phyloP scores from a whole-genome alignment of 2,888 invertebrate genomes.

The Julus scanicus region DNA sequence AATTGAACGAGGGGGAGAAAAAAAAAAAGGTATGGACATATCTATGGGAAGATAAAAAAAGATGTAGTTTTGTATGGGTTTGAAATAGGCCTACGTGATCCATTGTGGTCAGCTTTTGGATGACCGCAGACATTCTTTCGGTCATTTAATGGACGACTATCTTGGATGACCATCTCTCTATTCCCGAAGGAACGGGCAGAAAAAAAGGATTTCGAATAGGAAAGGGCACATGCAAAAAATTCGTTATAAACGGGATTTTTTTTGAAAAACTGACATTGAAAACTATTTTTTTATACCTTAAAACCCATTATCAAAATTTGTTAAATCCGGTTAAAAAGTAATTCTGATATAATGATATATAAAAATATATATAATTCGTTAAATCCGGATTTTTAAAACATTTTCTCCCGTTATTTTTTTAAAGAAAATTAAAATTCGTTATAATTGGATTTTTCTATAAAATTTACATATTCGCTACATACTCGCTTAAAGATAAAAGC shows the following conservation, averaged over 20 bases:
- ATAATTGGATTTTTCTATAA: no score
- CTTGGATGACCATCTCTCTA: background rate
- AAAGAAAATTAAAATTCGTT: no score
- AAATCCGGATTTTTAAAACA: no score
- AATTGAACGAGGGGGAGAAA: background rate
- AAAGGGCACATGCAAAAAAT: background rate
- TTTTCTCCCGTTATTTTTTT: no score
- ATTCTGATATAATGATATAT: no score
- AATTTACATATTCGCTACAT: no score
- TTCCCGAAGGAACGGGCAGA: background rate
- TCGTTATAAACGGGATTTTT: background rate
- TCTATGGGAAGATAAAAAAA: background rate
- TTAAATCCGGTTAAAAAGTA: no score
- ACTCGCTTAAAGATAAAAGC: no score
- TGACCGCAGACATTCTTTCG: background rate
- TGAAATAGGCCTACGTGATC: background rate
- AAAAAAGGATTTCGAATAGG: background rate
- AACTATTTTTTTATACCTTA: no score
- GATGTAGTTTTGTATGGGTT: background rate
- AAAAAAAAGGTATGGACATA: background rate
- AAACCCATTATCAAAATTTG: no score
- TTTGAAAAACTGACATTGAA: no score
- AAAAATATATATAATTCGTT: no score
- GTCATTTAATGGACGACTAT: constrained; percentile 2
- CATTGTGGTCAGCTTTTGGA: background rate